These are phyloP conservation scores for Spongilla lacustris DNA, from an alignment of 37 sponge, comb jelly and placozoan genomes.

Conservation along the genomic window DNA sequence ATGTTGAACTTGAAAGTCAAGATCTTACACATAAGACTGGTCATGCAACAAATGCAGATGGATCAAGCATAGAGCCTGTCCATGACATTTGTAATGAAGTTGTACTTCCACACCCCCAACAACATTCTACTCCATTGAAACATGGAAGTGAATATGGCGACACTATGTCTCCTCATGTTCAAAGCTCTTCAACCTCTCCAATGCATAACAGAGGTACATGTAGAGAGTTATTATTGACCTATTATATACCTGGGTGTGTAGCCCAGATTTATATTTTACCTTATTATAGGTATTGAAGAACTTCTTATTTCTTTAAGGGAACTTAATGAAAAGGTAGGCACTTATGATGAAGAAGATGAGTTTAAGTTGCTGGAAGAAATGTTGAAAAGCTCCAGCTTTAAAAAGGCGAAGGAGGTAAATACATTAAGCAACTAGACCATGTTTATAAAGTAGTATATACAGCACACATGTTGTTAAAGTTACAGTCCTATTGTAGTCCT, in stretches of 20 bases:
- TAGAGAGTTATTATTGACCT: neutral
- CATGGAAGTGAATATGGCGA: neutral
- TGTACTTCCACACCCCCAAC: neutral
- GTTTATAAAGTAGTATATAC: too few relatives aligned
- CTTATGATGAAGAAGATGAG: slow-evolving; percentile 58
- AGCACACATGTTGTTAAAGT: too few relatives aligned
- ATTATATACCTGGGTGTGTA: too few relatives aligned
- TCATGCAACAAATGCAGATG: neutral
- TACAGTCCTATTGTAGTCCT: too few relatives aligned
- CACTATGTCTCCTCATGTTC: neutral
- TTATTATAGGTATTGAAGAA: slow-evolving; percentile 52
- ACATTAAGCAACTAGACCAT: too few relatives aligned
- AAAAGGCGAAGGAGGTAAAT: slow-evolving; percentile 71
- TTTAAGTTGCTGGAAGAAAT: slow-evolving; percentile 65
- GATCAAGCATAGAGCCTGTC: neutral
- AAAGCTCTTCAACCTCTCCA: slow-evolving; percentile 2
- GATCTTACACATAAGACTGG: neutral
- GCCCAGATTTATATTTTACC: too few relatives aligned
- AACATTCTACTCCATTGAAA: neutral
- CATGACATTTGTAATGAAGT: neutral
- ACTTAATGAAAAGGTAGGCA: slow-evolving; percentile 53
- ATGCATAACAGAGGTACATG: neutral
- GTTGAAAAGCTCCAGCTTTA: slow-evolving; percentile 61
- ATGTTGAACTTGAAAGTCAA: neutral
- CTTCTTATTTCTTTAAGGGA: slow-evolving; percentile 42